Evolutionary conservation across 35 echinoderm and acorn worm genomes (phyloP).

Genomic region (Strongylocentrotus purpuratus): DNA sequence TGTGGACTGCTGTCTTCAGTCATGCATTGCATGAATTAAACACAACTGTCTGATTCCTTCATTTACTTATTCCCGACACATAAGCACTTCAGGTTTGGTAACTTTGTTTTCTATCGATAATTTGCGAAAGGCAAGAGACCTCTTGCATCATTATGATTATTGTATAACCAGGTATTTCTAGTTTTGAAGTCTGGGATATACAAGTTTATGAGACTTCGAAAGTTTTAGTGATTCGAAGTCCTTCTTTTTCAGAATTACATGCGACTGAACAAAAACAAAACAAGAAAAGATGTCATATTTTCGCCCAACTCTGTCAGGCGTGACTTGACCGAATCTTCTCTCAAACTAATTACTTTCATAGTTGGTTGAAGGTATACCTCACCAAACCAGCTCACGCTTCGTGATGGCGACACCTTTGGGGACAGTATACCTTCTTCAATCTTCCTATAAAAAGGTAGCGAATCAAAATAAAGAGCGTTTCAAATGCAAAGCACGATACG

Average conservation of each 20-base stretch:
- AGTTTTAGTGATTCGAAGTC: not conserved
- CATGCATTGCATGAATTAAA: not conserved
- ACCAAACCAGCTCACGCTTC: not conserved
- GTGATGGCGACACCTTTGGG: not conserved
- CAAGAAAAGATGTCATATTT: not conserved
- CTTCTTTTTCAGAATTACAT: not conserved
- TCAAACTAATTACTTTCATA: not conserved
- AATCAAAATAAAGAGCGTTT: not conserved
- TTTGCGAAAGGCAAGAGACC: no score
- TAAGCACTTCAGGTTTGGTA: not conserved
- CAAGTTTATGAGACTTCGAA: not conserved
- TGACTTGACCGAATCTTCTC: not conserved
- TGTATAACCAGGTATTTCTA: not conserved
- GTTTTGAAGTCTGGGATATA: not conserved
- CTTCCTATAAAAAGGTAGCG: not conserved
- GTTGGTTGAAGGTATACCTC: not conserved
- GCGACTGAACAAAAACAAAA: not conserved
- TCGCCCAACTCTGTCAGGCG: not conserved
- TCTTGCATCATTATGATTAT: no score
- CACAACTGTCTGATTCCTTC: not conserved
- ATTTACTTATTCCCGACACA: not conserved
- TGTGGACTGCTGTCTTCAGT: not conserved
- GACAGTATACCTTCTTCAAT: not conserved
- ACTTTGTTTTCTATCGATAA: no score
- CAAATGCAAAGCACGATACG: not conserved